Evolutionary conservation across 2,888 invertebrate species (phyloP).

Genomic region (Scaptomyza caliginosa): DNA sequence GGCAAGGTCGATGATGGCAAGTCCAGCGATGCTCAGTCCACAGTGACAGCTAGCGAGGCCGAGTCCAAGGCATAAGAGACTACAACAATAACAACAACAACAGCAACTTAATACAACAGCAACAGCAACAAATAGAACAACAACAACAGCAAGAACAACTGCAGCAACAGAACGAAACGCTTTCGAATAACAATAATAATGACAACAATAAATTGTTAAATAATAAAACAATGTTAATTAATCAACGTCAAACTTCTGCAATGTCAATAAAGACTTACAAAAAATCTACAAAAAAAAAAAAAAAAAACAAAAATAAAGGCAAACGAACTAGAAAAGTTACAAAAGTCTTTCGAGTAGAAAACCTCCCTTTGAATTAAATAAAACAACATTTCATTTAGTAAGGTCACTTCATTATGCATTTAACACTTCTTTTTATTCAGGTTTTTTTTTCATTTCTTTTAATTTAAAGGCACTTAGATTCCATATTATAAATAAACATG

Average conservation of each 20-base stretch:
- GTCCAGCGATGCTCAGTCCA: slow-evolving; percentile 81
- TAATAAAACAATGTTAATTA: slow-evolving; percentile 59
- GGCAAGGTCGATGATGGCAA: slow-evolving; percentile 83
- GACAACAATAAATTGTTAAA: slow-evolving; percentile 62
- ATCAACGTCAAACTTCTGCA: slow-evolving; percentile 68
- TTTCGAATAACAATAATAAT: slow-evolving; percentile 77
- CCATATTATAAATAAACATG: slow-evolving; percentile 69
- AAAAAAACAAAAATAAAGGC: slow-evolving; percentile 69
- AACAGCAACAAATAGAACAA: slow-evolving; percentile 60
- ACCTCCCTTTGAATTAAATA: background rate
- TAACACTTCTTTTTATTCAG: slow-evolving; percentile 47
- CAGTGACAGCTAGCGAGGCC: slow-evolving; percentile 81
- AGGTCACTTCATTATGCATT: slow-evolving; percentile 14
- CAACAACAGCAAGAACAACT: slow-evolving; percentile 77
- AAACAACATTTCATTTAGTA: slow-evolving; percentile 16
- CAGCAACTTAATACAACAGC: slow-evolving; percentile 48
- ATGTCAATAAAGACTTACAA: slow-evolving; percentile 82
- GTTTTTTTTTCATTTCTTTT: slow-evolving; percentile 25
- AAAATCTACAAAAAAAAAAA: slow-evolving; percentile 67
- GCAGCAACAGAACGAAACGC: slow-evolving; percentile 81
- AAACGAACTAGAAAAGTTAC: slow-evolving; percentile 79
- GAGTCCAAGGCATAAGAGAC: slow-evolving; percentile 82
- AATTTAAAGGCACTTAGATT: slow-evolving; percentile 73
- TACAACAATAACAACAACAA: slow-evolving; percentile 47
- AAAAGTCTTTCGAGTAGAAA: slow-evolving; percentile 21